Evolutionary conservation across 1,140 invertebrate species (phyloP).

Genomic region (Drosophila pandora): DNA sequence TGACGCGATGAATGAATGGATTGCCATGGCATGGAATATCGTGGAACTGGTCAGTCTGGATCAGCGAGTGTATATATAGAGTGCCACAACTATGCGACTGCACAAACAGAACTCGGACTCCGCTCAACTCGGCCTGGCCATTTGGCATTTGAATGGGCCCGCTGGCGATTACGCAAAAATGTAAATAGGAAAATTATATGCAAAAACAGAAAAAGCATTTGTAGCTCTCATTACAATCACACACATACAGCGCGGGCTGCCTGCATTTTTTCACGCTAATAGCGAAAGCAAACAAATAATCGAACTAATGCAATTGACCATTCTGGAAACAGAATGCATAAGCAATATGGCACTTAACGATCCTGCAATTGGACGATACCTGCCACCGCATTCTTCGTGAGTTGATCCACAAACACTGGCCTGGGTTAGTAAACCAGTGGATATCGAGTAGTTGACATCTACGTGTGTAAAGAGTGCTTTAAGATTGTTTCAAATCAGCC

Average conservation of each 20-base stretch:
- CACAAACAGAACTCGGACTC: conserved; percentile 54
- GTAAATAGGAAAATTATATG: conserved; percentile 45
- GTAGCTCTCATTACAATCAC: conserved; percentile 60
- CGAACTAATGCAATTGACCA: conserved; percentile 32
- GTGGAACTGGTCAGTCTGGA: conserved; percentile 46
- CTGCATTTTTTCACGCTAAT: conserved; percentile 58
- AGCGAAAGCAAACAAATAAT: conserved; percentile 50
- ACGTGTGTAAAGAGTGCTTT: too few relatives aligned
- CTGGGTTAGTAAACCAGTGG: neutral
- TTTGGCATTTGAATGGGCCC: conserved; percentile 59
- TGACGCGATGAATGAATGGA: conserved; percentile 58
- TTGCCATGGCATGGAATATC: conserved; percentile 36
- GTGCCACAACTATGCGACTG: conserved; percentile 59
- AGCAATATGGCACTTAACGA: conserved; percentile 41
- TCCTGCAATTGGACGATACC: conserved; percentile 5
- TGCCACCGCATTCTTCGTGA: conserved; percentile 15
- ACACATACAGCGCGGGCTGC: conserved; percentile 10
- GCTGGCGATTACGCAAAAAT: conserved; percentile 65
- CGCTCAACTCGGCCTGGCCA: conserved; percentile 10
- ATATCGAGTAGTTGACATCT: too few relatives aligned
- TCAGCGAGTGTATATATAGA: neutral
- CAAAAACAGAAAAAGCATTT: conserved; percentile 61
- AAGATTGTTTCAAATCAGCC: too few relatives aligned
- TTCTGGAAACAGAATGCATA: conserved; percentile 39
- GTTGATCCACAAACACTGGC: neutral